phyloP scores from a whole-genome alignment of 37 sponge, comb jelly and placozoan species.

The Lycopodina hypogea region DNA sequence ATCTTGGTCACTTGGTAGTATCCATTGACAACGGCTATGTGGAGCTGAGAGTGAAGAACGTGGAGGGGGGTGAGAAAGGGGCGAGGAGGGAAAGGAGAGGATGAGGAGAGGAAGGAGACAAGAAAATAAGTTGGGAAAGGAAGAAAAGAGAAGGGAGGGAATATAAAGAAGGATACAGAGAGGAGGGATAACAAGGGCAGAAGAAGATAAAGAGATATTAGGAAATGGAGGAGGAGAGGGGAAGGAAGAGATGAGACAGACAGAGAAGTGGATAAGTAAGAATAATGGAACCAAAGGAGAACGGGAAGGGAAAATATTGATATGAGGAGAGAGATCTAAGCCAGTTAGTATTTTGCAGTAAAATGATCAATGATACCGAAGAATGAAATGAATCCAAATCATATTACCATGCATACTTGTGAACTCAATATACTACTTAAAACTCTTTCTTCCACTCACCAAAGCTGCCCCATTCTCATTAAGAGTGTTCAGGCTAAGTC shows the following conservation, averaged over 20 bases:
- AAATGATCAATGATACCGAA: too few species aligned
- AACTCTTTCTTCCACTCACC: too few species aligned
- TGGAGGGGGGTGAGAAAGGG: background rate
- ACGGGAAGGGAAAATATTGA: too few species aligned
- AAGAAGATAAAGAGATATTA: background rate
- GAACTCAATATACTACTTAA: too few species aligned
- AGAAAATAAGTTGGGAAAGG: too few species aligned
- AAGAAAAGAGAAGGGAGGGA: background rate
- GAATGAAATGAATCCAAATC: too few species aligned
- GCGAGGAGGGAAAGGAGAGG: background rate
- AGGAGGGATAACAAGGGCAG: background rate
- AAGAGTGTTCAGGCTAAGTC: conserved; percentile 24
- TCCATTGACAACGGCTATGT: conserved; percentile 82
- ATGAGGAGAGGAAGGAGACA: conserved; percentile 1
- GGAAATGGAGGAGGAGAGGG: conserved; percentile 5
- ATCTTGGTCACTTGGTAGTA: conserved; percentile 57
- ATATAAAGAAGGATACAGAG: background rate
- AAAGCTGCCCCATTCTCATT: conserved; percentile 60
- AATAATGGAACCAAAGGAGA: too few species aligned
- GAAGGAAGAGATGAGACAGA: too few species aligned
- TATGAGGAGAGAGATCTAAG: too few species aligned
- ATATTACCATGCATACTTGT: too few species aligned
- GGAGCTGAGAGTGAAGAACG: conserved; percentile 35
- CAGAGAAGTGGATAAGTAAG: too few species aligned
- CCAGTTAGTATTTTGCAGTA: too few species aligned